These are phyloP conservation scores for Melanchra persicariae DNA, from an alignment of 2,888 invertebrate species.

Conservation along the genomic window DNA sequence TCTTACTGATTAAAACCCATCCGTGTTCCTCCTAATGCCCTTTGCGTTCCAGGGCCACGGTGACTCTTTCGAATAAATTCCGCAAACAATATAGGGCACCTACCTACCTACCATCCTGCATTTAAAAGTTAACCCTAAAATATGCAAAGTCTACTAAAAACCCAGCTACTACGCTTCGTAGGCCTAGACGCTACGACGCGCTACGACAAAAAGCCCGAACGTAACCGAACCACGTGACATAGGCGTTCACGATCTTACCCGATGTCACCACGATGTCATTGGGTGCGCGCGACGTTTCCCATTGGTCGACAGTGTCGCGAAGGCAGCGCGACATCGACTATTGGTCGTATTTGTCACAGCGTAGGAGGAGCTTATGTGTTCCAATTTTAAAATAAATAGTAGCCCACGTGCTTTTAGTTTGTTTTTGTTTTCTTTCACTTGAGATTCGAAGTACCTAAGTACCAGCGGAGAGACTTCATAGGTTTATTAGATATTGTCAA, in stretches of 20 bases:
- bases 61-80: too few relatives aligned
- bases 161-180: constrained; percentile 2
- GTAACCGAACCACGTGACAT: constrained; percentile 76
- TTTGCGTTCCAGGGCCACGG: too few relatives aligned
- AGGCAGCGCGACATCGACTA: constrained; percentile 85
- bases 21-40: too few relatives aligned
- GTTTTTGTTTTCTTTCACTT: constrained; percentile 15
- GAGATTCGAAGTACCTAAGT: neutral
- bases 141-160: neutral
- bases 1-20: too few relatives aligned
- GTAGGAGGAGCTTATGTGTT: constrained; percentile 77
- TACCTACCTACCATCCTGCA: too few relatives aligned
- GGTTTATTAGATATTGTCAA: neutral
- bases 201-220: constrained; percentile 44
- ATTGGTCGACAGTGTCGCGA: constrained; percentile 86
- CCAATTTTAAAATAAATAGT: constrained; percentile 77
- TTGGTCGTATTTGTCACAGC: constrained; percentile 86
- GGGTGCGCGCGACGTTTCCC: constrained; percentile 80
- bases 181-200: neutral
- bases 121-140: neutral
- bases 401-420: constrained; percentile 53
- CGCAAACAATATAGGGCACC: neutral
- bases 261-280: constrained; percentile 89
- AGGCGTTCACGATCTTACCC: constrained; percentile 83
- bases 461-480: too few relatives aligned